A percentile compares a stretch with the other conserved stretches of the same genome.
Conservation (phyloP, 2,888 invertebrate species). For the Dolomedes plantarius region DNA sequence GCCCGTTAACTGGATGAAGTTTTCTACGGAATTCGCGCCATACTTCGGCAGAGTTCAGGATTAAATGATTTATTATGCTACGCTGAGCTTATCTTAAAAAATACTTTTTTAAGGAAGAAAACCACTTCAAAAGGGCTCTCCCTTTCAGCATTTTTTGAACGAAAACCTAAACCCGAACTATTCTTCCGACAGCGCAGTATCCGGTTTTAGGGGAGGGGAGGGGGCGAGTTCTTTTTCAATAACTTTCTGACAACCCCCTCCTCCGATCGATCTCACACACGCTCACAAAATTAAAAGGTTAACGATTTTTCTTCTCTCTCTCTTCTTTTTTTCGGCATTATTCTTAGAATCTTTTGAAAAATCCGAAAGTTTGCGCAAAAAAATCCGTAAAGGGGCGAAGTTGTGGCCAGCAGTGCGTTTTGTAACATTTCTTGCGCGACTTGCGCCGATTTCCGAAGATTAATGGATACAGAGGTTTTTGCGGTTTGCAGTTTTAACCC, state of each 20-base stretch:
- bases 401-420: constrained; percentile 11
- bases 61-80: constrained; percentile 14
- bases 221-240: not conserved
- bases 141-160: constrained; percentile 16
- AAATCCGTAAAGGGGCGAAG: not conserved
- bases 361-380: not conserved
- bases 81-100: constrained; percentile 8
- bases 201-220: constrained; percentile 4
- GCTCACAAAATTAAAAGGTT: constrained; percentile 16
- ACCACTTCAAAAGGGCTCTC: constrained; percentile 12
- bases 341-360: constrained; percentile 2
- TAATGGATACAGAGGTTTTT: constrained; percentile 18
- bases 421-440: constrained; percentile 16
- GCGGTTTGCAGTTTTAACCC: constrained; percentile 9
- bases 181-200: constrained; percentile 9
- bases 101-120: constrained; percentile 16
- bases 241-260: constrained; percentile 7
- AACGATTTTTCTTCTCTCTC: constrained; percentile 15
- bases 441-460: constrained; percentile 1
- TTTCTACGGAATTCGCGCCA: not conserved
- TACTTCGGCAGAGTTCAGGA: not conserved
- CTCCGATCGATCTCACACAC: constrained; percentile 1
- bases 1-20: too few species aligned
- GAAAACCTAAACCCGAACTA: constrained; percentile 9
- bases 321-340: not conserved